Evolutionary conservation across 2,113 vertebrate species (phyloP), one percentile per base, ranked within the genome.

Genomic region (Caracal caracal): DNA sequence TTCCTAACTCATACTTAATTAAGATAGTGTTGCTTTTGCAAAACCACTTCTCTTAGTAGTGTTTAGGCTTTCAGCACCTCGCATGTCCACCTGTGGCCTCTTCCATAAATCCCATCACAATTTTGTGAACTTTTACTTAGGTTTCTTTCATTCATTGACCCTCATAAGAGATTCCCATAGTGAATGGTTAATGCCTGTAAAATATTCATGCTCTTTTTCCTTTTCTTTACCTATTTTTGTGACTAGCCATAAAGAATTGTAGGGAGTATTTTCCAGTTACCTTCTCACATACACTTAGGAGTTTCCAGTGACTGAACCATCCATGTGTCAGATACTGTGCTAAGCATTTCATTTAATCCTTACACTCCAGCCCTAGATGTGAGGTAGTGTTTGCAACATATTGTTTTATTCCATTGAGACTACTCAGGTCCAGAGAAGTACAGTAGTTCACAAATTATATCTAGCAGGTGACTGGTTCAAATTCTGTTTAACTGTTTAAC

Each of bases 311-410:
- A 78, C 43, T 20, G 24, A 91, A 43, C 28, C 28, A 19, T 71
- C 49, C 59, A 43, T 17, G 1, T 37, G 17, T 5, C 65, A 56
- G 40, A 7, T 1, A 0, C 75, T n/a, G 0, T 59, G 4, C 68
- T 33, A 65, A 43, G n/a, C 37, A 87, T 37, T 92, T 49, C 37
- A 35, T 76, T 79, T 68, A 47, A 49, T 90, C 33, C 19, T 95
- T 95, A 85, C 0, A 20, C 16, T 9, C 35, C 6, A 82, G 10
- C 28, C 9, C 51, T 82, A 49, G 78, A 82, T 53, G 33, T 56
- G 15, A 73, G 28, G 2, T 10, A 30, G 28, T 51, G 61, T 53
- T 40, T 59, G 26, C 26, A 22, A 70, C 43, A 56, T 19, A 40
- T 6, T 19, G n/a, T 85, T 95, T 84, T 76, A 28, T 19, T 24